Base-by-base conservation (phyloP, 2,888 invertebrate species). In the Blastobasis adustella region DNA sequence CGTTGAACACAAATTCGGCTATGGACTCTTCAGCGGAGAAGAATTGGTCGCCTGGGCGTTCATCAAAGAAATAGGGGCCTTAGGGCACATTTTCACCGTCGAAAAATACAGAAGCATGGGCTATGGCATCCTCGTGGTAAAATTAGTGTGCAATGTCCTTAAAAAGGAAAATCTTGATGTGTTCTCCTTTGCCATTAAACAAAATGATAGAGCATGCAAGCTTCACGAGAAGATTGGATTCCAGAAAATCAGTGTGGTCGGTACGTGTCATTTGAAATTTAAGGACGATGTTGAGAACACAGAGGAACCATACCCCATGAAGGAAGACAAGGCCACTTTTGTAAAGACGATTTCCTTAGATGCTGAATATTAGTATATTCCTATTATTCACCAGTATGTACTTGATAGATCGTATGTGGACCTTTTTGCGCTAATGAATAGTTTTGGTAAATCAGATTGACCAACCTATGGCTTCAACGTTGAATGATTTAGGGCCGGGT, bases 21-120 rank as follows among this genome's bases (percentile, higher is more conserved):
- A 71, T 43, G 82, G 79, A 1, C 66, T 83, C 4, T 77, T 66
- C 50, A 50, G 62, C 2, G 58, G 70, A 10, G 49, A 65, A 4
- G 58, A 57, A 3, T 57, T 78, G 4, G 49, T 74, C 6, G 60
- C 75, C 1, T 83, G 82, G 80, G 63, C 71, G 0, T 64, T 73
- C 7, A 56, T 79, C 6, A 76, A 71, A 37, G 78, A 81, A 61
- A 63, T 59, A 46, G 82, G 83, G 1, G 65, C 69, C 2, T 58
- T 82, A 0, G 61, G 69, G 0, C 81, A 83, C 53, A 54, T 82
- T 7, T 82, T 69, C 44, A 80, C 79, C 0, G 10, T 78, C 36
- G 70, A 76, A 54, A 58, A 66, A 2, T 63, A 79, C 4, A 76
- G 82, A 54, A 56, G 57, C 44, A 63, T 55, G 52, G 81, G 81